These are phyloP conservation scores for Dicranocentrus wangi DNA, from an alignment of 2,888 invertebrate genomes.

Conservation along the genomic window DNA sequence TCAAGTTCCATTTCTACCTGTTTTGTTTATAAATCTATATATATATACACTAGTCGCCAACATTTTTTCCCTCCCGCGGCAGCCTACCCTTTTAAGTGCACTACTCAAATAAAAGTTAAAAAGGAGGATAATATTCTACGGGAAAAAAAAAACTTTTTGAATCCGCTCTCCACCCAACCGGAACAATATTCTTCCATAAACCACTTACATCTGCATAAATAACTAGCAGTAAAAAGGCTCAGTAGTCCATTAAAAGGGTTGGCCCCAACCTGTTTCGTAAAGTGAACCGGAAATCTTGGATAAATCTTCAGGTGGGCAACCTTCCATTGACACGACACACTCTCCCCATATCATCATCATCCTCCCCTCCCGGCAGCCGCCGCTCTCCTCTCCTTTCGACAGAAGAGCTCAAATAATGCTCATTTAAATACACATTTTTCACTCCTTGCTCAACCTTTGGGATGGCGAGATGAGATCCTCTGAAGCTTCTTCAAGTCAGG, in stretches of 20 bases:
- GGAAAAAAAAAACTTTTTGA: slow-evolving; percentile 11
- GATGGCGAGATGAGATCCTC: slow-evolving; percentile 5
- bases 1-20: neutral
- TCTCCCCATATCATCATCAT: neutral
- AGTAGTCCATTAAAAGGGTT: slow-evolving; percentile 58
- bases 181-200: slow-evolving; percentile 73
- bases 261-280: slow-evolving; percentile 60
- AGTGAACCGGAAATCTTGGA: slow-evolving; percentile 70
- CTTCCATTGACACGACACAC: slow-evolving; percentile 27
- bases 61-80: neutral
- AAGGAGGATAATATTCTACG: slow-evolving; percentile 1
- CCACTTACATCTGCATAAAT: slow-evolving; percentile 73
- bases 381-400: neutral
- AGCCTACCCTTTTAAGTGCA: too few species aligned
- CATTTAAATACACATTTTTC: slow-evolving; percentile 40
- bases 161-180: slow-evolving; percentile 63
- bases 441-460: slow-evolving; percentile 11
- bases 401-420: slow-evolving; percentile 4
- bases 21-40: slow-evolving; percentile 5
- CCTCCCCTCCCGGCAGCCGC: too few species aligned
- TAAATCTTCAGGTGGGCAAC: slow-evolving; percentile 73
- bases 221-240: slow-evolving; percentile 61
- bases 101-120: neutral
- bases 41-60: neutral
- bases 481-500: neutral